Base-by-base conservation (phyloP, 1,140 invertebrate genomes). In the Tetragnatha versicolor region DNA sequence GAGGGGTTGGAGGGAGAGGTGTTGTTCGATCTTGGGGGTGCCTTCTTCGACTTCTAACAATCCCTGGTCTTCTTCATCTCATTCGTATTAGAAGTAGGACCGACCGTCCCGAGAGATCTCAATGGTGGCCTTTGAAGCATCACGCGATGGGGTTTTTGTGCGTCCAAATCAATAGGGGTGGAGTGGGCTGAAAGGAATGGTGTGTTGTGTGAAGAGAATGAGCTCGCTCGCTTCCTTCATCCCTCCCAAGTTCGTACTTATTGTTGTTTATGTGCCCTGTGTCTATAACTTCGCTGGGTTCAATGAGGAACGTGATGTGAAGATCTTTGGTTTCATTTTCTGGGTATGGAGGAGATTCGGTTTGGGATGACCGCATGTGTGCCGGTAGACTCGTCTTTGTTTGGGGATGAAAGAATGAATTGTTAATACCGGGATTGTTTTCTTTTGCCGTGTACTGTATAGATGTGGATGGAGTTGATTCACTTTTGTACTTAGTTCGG, bases 41-140 rank as follows among this genome's bases (percentile, higher is more conserved):
- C 37, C 49, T 49, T 12, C 20, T 55, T 25, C 31, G 72, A 42
- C 27, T 42, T 61, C 42, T 35, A 63, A 37, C 55, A 75, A 63
- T 49, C 45, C 49, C 45, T 31, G 6, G 17, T 25, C 20, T 49
- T 51, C 42, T 63, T 77, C 73, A 77, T 77, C 60, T 47, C 29
- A 77, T 66, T 65, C 33, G 60, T 65, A 77, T 77, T 77, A 77
- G 60, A 77, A 77, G n/a, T n/a, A n/a, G 61, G 66, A 55, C 31
- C 42, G 39, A 53, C 73, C 49, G 20, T 17, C 66, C 45, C 45
- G 60, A 77, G 33, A 49, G 47, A 53, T 0, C 35, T 33, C 73
- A 17, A 33, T 33, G 45, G 73, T 65, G 31, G 60, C 47, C 58
- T 77, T 77, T 66, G 47, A 53, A 53, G 29, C 47, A 65, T 39